Evolutionary conservation across 2,888 invertebrate genomes (phyloP).

Genomic region (Bruchidius siliquastri): DNA sequence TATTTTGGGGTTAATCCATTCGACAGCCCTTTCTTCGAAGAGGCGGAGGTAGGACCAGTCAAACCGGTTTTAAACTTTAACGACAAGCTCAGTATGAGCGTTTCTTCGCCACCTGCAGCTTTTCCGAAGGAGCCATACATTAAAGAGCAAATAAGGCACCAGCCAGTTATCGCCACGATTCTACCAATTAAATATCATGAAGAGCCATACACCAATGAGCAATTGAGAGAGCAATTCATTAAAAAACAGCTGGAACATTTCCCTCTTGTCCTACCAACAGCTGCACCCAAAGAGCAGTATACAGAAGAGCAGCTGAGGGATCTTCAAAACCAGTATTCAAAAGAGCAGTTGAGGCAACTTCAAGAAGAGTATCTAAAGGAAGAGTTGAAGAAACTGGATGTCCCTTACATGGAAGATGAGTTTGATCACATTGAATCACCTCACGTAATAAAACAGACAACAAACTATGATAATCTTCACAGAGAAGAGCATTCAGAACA

Average conservation of each 20-base stretch:
- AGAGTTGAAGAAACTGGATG: neutral
- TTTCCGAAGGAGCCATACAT: neutral
- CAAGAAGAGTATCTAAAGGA: neutral
- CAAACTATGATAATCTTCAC: neutral
- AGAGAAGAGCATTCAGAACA: neutral
- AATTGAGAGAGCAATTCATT: neutral
- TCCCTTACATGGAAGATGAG: neutral
- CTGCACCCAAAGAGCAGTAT: neutral
- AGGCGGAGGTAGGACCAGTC: slow-evolving; percentile 52
- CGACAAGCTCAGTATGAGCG: neutral
- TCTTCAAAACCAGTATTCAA: neutral
- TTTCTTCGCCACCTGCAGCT: slow-evolving; percentile 5
- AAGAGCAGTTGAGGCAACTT: neutral
- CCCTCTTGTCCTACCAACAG: neutral
- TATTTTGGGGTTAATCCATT: slow-evolving; percentile 72
- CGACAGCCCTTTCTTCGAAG: slow-evolving; percentile 68
- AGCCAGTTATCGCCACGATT: neutral
- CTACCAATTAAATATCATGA: neutral
- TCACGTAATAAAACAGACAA: neutral
- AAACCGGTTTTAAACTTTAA: slow-evolving; percentile 41
- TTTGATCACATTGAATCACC: neutral
- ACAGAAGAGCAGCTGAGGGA: neutral
- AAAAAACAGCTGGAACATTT: neutral
- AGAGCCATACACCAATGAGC: neutral
- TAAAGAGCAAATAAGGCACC: neutral